phyloP scores from a whole-genome alignment of 2,797 vertebrate species.

The Silurus lanzhouensis region DNA sequence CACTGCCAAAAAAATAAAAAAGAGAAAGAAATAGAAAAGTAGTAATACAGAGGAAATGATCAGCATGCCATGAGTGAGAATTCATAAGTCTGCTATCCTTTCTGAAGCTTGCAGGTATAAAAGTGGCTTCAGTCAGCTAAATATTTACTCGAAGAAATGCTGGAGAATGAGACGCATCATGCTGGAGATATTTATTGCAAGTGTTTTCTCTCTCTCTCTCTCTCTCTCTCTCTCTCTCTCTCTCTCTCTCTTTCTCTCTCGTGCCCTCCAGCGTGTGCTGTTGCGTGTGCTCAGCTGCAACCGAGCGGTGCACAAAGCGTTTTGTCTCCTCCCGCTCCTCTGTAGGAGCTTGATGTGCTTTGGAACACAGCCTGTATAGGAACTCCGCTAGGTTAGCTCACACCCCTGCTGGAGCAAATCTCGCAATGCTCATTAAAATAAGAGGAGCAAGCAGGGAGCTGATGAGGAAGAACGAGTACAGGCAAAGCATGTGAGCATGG shows the following conservation, averaged over 20 bases:
- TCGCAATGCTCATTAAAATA: conserved; percentile 50
- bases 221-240: neutral
- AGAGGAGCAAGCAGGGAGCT: conserved; percentile 47
- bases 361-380: conserved; percentile 52
- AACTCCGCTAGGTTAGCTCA: conserved; percentile 41
- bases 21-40: conserved; percentile 2
- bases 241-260: neutral
- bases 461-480: conserved; percentile 45
- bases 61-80: conserved; percentile 15
- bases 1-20: neutral
- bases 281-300: conserved; percentile 50
- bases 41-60: neutral
- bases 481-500: conserved; percentile 11
- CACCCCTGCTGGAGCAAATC: conserved; percentile 43
- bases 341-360: conserved; percentile 58
- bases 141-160: conserved; percentile 49
- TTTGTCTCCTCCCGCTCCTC: conserved; percentile 58
- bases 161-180: conserved; percentile 3
- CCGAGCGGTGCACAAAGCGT: conserved; percentile 52
- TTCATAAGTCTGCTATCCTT: conserved; percentile 27
- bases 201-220: conserved; percentile 8
- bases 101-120: conserved; percentile 32
- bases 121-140: conserved; percentile 44
- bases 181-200: conserved; percentile 42
- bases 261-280: conserved; percentile 54